Conservation (phyloP, 2,888 invertebrate species). For the Phyto melanocephala region DNA sequence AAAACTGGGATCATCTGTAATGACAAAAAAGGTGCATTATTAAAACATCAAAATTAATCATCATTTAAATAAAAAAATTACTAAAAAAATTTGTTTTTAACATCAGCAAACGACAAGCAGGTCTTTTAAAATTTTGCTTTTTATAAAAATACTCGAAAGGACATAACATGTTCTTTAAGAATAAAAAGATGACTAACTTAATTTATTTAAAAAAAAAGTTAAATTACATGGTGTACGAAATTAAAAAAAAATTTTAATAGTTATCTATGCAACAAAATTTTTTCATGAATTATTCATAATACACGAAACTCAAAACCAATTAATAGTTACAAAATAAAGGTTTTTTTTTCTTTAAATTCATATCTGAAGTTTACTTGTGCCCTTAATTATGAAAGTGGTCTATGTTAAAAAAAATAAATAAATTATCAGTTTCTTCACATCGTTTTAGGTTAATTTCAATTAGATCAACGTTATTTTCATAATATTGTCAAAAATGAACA, state of each 20-base stretch:
- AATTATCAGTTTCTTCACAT: no score
- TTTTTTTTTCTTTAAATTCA: no score
- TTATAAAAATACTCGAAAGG: constrained; percentile 54
- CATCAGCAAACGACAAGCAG: constrained; percentile 68
- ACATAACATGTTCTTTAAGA: constrained; percentile 39
- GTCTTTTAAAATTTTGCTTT: constrained; percentile 37
- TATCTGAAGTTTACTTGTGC: no score
- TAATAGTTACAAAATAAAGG: no score
- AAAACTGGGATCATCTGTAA: constrained; percentile 93
- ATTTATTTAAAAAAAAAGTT: neutral
- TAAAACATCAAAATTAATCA: neutral
- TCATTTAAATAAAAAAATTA: constrained; percentile 45
- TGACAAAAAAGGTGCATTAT: neutral
- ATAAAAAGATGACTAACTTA: neutral
- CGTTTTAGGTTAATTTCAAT: no score
- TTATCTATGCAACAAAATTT: neutral
- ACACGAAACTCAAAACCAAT: neutral
- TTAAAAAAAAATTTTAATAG: neutral
- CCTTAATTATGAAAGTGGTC: no score
- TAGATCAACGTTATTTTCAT: no score
- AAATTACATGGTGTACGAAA: no score
- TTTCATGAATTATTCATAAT: neutral
- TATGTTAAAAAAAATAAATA: no score
- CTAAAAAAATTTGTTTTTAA: constrained; percentile 74
- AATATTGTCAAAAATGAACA: no score